Percentiles rank a stretch among this genome's conserved stretches.
These are phyloP conservation scores for Dreissena polymorpha DNA, from an alignment of 1,140 invertebrate genomes.

Conservation along the genomic window DNA sequence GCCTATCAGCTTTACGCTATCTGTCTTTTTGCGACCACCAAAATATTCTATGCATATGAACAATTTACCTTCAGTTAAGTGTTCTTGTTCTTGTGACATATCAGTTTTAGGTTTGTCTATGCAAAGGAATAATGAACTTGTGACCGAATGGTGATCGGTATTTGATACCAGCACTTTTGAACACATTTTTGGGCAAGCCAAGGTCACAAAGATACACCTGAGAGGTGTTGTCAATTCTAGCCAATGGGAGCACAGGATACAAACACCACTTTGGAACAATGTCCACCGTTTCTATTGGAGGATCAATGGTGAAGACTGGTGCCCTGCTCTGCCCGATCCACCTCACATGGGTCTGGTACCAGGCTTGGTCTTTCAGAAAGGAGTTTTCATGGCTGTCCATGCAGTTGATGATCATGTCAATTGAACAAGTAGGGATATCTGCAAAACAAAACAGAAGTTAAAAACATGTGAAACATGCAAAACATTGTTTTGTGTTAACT, in stretches of 20 bases:
- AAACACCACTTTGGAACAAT: constrained; percentile 88
- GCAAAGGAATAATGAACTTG: constrained; percentile 92
- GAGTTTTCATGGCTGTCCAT: constrained; percentile 81
- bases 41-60: too few species aligned
- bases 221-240: constrained; percentile 84
- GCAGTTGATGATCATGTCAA: constrained; percentile 87
- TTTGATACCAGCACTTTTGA: constrained; percentile 87
- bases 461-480: not conserved
- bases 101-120: constrained; percentile 76
- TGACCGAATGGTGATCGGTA: constrained; percentile 94
- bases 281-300: constrained; percentile 83
- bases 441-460: constrained; percentile 50
- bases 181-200: constrained; percentile 89
- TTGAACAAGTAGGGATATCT: constrained; percentile 82
- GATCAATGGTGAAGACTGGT: constrained; percentile 91
- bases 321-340: constrained; percentile 88
- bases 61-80: too few species aligned
- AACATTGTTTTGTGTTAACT: not conserved
- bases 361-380: constrained; percentile 65
- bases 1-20: too few species aligned
- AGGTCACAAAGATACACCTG: constrained; percentile 93
- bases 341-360: constrained; percentile 80
- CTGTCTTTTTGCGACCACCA: too few species aligned
- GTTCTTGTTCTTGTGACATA: too few species aligned
- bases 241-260: constrained; percentile 87